Evolutionary conservation across 2,113 vertebrate species (phyloP).

Genomic region (Lathamus discolor): DNA sequence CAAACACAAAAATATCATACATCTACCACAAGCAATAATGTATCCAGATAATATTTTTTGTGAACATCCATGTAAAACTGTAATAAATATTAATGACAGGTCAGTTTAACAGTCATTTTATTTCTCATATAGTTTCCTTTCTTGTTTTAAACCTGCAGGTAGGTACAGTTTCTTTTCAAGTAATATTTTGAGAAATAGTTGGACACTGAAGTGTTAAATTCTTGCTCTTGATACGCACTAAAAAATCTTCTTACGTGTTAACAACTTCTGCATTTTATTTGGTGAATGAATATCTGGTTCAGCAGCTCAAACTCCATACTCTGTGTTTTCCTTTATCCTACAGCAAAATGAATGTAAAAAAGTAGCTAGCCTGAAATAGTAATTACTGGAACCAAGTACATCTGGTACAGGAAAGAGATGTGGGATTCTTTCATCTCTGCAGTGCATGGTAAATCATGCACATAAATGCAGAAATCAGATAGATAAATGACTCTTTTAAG

Average conservation of each 20-base stretch:
- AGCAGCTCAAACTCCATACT: not conserved
- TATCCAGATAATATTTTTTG: not conserved
- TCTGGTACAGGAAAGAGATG: not conserved
- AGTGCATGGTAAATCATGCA: not conserved
- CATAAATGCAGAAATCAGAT: not conserved
- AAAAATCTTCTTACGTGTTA: not conserved
- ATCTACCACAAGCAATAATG: fast-evolving
- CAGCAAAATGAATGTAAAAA: not conserved
- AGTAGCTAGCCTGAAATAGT: not conserved
- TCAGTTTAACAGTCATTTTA: fast-evolving
- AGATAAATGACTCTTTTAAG: not conserved
- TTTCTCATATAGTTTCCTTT: not conserved
- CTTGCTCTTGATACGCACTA: not conserved
- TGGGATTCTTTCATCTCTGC: not conserved
- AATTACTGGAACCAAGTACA: conserved; percentile 8
- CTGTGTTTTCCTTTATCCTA: not conserved
- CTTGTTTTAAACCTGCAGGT: not conserved
- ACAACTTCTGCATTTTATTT: not conserved
- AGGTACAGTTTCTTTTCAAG: not conserved
- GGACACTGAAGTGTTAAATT: not conserved
- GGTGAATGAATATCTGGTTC: not conserved
- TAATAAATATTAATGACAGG: fast-evolving
- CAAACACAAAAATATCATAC: fast-evolving
- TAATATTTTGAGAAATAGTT: not conserved
- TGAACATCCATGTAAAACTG: not conserved